Base-by-base conservation (phyloP, 2,113 vertebrate genomes). In the Catharus fuscescens region DNA sequence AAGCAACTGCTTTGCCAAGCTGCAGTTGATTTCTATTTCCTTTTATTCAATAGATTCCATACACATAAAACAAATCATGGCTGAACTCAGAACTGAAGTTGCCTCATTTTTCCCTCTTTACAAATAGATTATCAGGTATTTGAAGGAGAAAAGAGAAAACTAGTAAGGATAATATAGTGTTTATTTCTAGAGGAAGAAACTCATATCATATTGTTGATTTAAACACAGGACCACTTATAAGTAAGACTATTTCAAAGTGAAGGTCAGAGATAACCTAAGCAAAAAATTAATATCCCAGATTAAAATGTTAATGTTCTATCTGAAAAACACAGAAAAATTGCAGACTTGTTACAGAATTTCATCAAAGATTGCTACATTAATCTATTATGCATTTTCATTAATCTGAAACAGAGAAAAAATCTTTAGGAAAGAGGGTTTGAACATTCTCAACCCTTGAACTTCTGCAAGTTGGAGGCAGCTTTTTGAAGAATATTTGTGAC, bases 241-340 rank as follows among this genome's bases (percentile, higher is more conserved):
- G 92, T 38, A 84, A 87, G 32, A 18, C 19, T 78, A 7, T 77
- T 93, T 94, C 26, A 96, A 93, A 84, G 54, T 64, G 54, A 95
- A 96, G 92, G 92, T 94, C 88, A 95, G 38, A 92, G 34, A 77
- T 84, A 85, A 50, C 84, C 76, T 95, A 90, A 93, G 65, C 45
- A 94, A 97, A 94, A 95, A 82, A 82, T 34, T 32, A 83, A 70
- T 71, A 79, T 34, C 36, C 47, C 28, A 72, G 45, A 96, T 88
- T 91, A 95, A 88, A 96, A 92, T 93, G 64, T 69, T 96, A 95
- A 83, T 80, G 34, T 79, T 94, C 26, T 84, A 42, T 59, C 34
- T 95, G 57, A 95, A 96, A 93, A 70, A 32, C 31, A 47, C 16
- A 90, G 80, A 79, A 66, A 57, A 88, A 93, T 76, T 66, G 26